These are phyloP conservation scores for Phyllostomus discolor DNA, from an alignment of 2,113 vertebrate genomes.

Conservation along the genomic window DNA sequence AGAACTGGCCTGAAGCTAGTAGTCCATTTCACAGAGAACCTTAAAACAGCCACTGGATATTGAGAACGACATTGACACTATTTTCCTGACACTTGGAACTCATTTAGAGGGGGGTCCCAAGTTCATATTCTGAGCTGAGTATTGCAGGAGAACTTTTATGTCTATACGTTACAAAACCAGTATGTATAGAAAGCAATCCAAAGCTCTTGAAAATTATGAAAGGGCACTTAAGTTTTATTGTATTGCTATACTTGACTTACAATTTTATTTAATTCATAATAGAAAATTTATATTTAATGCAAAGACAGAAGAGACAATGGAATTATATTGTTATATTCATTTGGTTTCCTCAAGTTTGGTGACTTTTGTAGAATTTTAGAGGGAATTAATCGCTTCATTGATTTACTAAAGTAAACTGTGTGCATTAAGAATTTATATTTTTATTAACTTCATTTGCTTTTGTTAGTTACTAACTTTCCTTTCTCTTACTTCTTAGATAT, in stretches of 20 bases:
- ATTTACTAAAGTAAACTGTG: constrained; percentile 6
- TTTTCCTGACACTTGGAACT: neutral
- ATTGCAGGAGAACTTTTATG: neutral
- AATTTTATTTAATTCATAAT: neutral
- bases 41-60: neutral
- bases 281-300: neutral
- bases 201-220: neutral
- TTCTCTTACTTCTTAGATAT: neutral
- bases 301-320: neutral
- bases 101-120: neutral
- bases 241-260: neutral
- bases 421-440: neutral
- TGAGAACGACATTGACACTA: neutral
- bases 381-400: neutral
- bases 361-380: neutral
- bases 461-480: neutral
- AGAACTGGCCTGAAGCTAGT: neutral
- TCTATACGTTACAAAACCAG: neutral
- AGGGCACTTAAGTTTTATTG: neutral
- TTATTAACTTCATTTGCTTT: constrained; percentile 5
- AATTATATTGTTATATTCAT: neutral
- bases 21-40: neutral
- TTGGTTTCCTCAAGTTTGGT: neutral
- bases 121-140: neutral
- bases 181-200: neutral